phyloP scores from a whole-genome alignment of 2,113 vertebrate genomes.

The Leucosticte australis region DNA sequence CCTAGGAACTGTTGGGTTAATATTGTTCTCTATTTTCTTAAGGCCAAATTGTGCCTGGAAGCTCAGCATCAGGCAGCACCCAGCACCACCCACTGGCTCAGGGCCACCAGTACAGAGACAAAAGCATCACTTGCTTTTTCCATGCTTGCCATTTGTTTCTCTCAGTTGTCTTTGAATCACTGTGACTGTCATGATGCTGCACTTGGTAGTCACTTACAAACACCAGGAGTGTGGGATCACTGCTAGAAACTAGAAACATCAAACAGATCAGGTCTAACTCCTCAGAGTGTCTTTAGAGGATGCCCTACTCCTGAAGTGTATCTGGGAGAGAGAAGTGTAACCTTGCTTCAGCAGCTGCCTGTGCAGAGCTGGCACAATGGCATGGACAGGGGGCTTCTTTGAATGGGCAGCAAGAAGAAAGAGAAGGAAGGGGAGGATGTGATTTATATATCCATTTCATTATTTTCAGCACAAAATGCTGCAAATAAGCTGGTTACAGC shows the following conservation, averaged over 20 bases:
- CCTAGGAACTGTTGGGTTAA: not conserved
- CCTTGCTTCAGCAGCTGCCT: not conserved
- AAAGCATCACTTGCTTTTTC: not conserved
- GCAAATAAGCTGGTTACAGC: not conserved
- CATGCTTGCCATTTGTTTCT: not conserved
- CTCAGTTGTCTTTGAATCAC: not conserved
- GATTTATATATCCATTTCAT: slow-evolving; percentile 31
- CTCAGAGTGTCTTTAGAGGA: not conserved
- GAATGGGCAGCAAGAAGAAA: not conserved
- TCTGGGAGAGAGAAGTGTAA: not conserved
- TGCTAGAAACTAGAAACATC: not conserved
- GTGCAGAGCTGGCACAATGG: not conserved
- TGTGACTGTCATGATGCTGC: not conserved
- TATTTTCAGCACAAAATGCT: slow-evolving; percentile 11
- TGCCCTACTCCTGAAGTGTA: not conserved
- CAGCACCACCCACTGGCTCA: not conserved
- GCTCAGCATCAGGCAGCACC: not conserved
- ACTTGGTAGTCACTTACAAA: not conserved
- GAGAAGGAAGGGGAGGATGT: not conserved
- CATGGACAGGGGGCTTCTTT: not conserved
- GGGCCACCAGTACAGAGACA: not conserved
- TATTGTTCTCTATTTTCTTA: not conserved
- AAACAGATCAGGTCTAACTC: not conserved
- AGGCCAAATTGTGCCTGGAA: not conserved
- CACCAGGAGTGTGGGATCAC: not conserved